Evolutionary conservation across 2,113 vertebrate species (phyloP), one percentile per base, ranked within the genome.

Genomic region (Mustela lutreola): DNA sequence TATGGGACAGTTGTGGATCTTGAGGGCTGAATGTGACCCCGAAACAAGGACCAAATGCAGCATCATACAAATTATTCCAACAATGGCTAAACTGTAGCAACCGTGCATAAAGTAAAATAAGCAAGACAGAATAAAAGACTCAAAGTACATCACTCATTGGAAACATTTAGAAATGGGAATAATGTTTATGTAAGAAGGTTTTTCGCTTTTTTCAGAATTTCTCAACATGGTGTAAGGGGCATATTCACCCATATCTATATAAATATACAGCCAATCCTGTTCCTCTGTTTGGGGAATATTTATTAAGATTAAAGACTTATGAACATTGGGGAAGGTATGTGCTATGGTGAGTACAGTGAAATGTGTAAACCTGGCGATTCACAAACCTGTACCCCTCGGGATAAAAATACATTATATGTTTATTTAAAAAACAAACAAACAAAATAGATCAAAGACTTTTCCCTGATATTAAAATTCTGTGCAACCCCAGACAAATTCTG

Each of bases 131-230:
- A 63, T 19, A 80, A 82, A 91, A 76, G n/a, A 76, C 78, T 60
- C 73, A 42, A 84, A 95, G 33, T 11, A 73, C 8, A 70, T 31
- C 42, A 60, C 63, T 62, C 24, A 11, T 62, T 92, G 78, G 79
- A 88, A 91, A 70, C 87, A 91, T 45, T 90, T 53, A 81, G 53
- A 90, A 80, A 84, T 63, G 92, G n/a, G 75, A 95, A 67, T 14
- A 94, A 75, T 8, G 8, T 33, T 76, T 58, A 60, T 79, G 79
- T 70, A 82, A 75, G 42, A 70, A 89, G 45, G 4, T 1, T 76
- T 28, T 90, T 81, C 16, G 24, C 8, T 16, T 86, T 62, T 65
- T 75, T 58, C 21, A 75, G 3, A 21, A 89, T 80, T 97, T 95
- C 50, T 90, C 62, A 50, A 7, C 56, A 53, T 39, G 42, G 18